Base-by-base conservation (phyloP, 1,140 invertebrate species). In the Megalonaias nervosa region DNA sequence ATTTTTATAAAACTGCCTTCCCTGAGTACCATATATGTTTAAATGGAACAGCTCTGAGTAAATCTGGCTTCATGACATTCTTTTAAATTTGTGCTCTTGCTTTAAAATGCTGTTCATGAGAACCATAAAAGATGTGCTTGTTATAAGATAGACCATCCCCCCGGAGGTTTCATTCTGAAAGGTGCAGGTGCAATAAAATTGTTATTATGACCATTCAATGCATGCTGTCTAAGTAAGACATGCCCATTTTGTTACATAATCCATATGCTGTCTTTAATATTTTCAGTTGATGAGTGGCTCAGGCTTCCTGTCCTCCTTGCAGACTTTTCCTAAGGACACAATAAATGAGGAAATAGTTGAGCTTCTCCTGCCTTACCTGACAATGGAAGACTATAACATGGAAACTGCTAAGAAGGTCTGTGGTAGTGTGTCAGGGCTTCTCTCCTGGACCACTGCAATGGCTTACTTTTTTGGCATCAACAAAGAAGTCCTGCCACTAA, bases 391-490 rank as follows among this genome's bases (percentile, higher is more conserved):
- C 77, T 91, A 90, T 77, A 84, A 79, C 23, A 67, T 88, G 26
- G 89, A 90, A 67, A 84, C 84, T 16, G 89, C 89, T 57, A 88
- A 87, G 79, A 89, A 89, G 82, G 85, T 98, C 5, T 98, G 97
- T 88, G 97, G 97, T 62, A 97, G 98, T 89, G 97, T 99, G 0
- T 97, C 97, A 31, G 97, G 97, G n/a, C 91, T 99, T 9, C 88
- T 98, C 16, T 98, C 97, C 0, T 99, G 97, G 97, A 98, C 97
- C 0, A 97, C 97, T 91, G 97, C 97, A 4, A 99, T 99, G 97
- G 94, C 95, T 5, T 96, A 97, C 85, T 99, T 99, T 85, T 97
- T 96, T 90, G 96, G 96, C 64, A 97, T 99, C 11, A 99, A 99
- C 90, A 97, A 96, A 91, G 97, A 99, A 92, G 97, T 99, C 5